Percentiles rank a stretch among this genome's conserved stretches.
Conservation (phyloP, 2,888 invertebrate genomes). For the Perizoma affinitatum region DNA sequence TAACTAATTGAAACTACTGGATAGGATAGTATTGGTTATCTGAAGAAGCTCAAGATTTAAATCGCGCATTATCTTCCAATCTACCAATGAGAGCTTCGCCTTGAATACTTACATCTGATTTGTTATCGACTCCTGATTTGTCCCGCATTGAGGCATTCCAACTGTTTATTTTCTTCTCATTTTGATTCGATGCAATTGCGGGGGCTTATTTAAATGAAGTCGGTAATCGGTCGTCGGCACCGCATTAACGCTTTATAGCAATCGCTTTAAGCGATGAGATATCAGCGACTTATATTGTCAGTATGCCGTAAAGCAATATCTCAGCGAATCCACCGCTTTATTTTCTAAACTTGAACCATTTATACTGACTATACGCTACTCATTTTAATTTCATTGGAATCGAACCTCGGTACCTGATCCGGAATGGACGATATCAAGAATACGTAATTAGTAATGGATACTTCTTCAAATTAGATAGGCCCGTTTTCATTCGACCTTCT, state of each 20-base stretch:
- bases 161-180: conserved; percentile 44
- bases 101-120: conserved; percentile 37
- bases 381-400: conserved; percentile 63
- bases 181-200: conserved; percentile 56
- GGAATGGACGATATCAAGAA: conserved; percentile 52
- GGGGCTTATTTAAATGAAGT: conserved; percentile 67
- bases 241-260: conserved; percentile 51
- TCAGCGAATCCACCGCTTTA: conserved; percentile 18
- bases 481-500: conserved; percentile 30
- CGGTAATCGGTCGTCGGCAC: conserved; percentile 63
- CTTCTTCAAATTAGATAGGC: conserved; percentile 53
- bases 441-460: conserved; percentile 61
- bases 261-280: conserved; percentile 41
- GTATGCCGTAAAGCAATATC: conserved; percentile 11
- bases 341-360: conserved; percentile 39
- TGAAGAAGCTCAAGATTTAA: conserved; percentile 18
- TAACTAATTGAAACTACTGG: conserved; percentile 26
- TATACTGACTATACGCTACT: conserved; percentile 44
- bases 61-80: conserved; percentile 30
- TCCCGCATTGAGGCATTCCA: conserved; percentile 41
- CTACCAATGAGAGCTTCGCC: conserved; percentile 33
- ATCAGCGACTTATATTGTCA: conserved; percentile 28
- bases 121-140: conserved; percentile 39
- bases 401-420: conserved; percentile 49
- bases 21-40: neutral